phyloP scores from a whole-genome alignment of 2,113 vertebrate genomes.

The Callocephalon fimbriatum region DNA sequence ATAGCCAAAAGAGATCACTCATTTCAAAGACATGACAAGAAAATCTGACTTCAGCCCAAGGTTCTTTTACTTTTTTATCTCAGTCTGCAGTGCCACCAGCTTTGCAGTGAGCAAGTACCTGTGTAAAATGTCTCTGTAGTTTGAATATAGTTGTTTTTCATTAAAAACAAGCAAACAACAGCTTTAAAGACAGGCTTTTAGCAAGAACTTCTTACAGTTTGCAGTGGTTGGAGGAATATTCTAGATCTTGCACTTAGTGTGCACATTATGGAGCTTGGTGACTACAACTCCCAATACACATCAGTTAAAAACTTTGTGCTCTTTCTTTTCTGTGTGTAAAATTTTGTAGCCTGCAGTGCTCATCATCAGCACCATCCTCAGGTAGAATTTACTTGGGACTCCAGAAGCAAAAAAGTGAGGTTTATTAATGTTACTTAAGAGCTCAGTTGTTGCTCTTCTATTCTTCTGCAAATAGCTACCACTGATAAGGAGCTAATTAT shows the following conservation, averaged over 20 bases:
- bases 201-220: neutral
- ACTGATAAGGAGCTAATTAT: constrained; percentile 76
- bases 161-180: neutral
- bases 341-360: neutral
- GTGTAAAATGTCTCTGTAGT: neutral
- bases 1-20: constrained; percentile 47
- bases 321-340: constrained; percentile 29
- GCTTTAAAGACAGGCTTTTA: neutral
- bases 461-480: constrained; percentile 72
- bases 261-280: neutral
- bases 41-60: constrained; percentile 19
- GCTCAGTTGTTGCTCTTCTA: constrained; percentile 52
- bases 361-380: neutral
- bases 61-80: neutral
- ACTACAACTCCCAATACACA: constrained; percentile 39
- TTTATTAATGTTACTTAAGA: constrained; percentile 69
- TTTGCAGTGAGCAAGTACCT: constrained; percentile 15
- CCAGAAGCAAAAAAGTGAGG: constrained; percentile 40
- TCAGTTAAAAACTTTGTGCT: constrained; percentile 49
- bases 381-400: constrained; percentile 47
- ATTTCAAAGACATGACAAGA: constrained; percentile 56
- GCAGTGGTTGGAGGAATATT: constrained; percentile 4
- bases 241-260: neutral
- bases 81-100: constrained; percentile 28
- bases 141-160: neutral